Conservation (phyloP, 2,888 invertebrate species). For the Heteromurus nitidus region DNA sequence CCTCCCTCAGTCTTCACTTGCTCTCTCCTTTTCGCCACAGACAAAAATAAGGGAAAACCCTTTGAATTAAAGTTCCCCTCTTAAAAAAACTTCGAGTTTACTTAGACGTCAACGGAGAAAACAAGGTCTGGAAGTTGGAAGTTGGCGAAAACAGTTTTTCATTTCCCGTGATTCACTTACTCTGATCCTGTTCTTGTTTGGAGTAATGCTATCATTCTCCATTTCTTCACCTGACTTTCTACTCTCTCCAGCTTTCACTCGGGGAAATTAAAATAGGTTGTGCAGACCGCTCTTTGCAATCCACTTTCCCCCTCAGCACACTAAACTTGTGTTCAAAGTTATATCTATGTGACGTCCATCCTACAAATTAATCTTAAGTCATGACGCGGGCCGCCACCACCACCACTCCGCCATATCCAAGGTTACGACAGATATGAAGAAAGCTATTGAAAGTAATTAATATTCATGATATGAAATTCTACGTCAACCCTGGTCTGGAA, state of each 20-base stretch:
- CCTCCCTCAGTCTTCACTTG: neutral
- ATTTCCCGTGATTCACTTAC: conserved; percentile 22
- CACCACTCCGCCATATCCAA: neutral
- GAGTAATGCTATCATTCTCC: conserved; percentile 7
- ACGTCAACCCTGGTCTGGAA: neutral
- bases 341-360: no score
- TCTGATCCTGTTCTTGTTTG: neutral
- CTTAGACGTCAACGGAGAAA: conserved; percentile 13
- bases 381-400: neutral
- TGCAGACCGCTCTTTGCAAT: no score
- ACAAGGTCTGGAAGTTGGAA: neutral
- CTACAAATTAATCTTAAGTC: no score
- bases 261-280: no score
- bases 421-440: neutral
- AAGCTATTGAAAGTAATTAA: neutral
- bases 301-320: neutral
- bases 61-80: conserved; percentile 30
- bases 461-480: neutral
- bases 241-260: neutral
- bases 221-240: conserved; percentile 24
- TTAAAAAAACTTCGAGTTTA: conserved; percentile 33
- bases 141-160: conserved; percentile 23
- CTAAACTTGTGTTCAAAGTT: neutral
- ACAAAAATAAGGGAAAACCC: no score
- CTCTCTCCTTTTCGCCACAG: neutral